These are phyloP conservation scores for Cheirogaleus medius DNA, from an alignment of 2,113 vertebrate species.

Conservation along the genomic window DNA sequence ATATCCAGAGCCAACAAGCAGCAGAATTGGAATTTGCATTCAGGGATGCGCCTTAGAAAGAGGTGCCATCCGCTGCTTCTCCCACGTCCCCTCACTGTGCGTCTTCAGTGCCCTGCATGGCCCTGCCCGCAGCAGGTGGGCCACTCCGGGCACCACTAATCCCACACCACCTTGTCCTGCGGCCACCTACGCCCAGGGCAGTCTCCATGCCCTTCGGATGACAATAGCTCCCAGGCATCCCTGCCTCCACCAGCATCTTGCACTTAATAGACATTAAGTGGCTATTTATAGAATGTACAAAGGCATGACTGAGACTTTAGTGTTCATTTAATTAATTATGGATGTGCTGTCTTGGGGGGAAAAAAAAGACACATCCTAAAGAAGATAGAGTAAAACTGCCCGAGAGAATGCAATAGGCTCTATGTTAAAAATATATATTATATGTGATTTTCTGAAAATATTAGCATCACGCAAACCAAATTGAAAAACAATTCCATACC, in stretches of 20 bases:
- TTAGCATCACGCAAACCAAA: not conserved
- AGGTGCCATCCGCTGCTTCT: fast-evolving
- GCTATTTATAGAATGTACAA: not conserved
- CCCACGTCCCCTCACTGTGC: fast-evolving
- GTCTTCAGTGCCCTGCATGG: too few species aligned
- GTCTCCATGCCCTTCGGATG: not conserved
- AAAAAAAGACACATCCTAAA: not conserved
- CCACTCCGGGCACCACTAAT: not conserved
- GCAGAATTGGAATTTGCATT: not conserved
- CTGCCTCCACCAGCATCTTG: not conserved
- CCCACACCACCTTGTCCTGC: fast-evolving
- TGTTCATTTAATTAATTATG: not conserved
- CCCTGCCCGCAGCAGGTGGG: too few species aligned
- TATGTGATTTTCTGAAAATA: not conserved
- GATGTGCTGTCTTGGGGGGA: fast-evolving
- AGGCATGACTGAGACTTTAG: not conserved
- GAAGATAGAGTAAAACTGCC: not conserved
- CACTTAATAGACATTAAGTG: not conserved
- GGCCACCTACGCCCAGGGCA: not conserved
- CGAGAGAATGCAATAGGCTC: not conserved
- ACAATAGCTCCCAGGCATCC: not conserved
- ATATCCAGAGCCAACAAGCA: not conserved
- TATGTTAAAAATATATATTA: not conserved
- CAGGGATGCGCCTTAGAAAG: not conserved
- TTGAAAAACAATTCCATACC: not conserved